Percentiles rank a stretch among this genome's conserved stretches.
Conservation (phyloP, 2,113 vertebrate genomes). For the Pica pica region DNA sequence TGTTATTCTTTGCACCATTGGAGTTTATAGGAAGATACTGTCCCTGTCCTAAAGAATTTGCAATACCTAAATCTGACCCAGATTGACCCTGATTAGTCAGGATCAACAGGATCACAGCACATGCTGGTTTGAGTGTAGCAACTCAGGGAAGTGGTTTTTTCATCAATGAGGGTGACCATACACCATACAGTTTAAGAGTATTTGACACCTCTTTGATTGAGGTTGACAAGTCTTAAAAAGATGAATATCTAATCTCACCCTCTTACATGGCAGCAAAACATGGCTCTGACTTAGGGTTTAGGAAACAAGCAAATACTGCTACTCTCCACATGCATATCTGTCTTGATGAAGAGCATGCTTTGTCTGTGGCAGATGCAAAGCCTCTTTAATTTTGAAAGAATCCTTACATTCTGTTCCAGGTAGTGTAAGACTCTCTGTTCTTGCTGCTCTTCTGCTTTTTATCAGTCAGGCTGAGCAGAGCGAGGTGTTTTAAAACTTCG, state of each 20-base stretch:
- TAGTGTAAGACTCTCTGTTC: neutral
- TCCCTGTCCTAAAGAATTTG: neutral
- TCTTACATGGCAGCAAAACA: neutral
- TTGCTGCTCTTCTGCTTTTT: neutral
- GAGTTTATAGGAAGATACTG: neutral
- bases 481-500: neutral
- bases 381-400: neutral
- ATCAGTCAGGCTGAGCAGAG: neutral
- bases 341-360: neutral
- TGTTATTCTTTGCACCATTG: neutral
- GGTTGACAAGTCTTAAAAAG: constrained; percentile 10
- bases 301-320: neutral
- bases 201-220: neutral
- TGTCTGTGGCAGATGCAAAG: neutral
- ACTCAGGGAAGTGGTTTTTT: neutral
- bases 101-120: neutral
- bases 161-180: neutral
- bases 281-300: neutral
- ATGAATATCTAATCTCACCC: neutral
- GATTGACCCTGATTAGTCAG: neutral
- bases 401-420: neutral
- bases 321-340: neutral
- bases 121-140: neutral
- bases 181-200: neutral
- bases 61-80: neutral